Evolutionary conservation across 2,113 vertebrate species (phyloP).

Genomic region (Scartelaos histophorus): DNA sequence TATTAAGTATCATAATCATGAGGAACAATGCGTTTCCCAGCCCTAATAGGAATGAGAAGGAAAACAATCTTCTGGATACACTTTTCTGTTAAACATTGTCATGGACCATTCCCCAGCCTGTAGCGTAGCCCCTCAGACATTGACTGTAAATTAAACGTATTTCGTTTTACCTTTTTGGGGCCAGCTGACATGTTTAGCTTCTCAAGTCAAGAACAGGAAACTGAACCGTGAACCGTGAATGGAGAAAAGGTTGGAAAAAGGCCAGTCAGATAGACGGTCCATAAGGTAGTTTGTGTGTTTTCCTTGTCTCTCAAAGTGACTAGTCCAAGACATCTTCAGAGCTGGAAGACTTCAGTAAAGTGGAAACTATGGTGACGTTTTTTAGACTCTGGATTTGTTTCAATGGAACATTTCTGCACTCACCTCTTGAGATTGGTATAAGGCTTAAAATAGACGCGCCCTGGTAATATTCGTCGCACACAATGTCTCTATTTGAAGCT

Average conservation of each 20-base stretch:
- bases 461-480: slow-evolving; percentile 43
- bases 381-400: slow-evolving; percentile 7
- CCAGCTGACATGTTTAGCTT: not conserved
- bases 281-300: not conserved
- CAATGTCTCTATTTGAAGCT: slow-evolving; percentile 38
- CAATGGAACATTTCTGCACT: slow-evolving; percentile 18
- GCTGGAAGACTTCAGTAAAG: slow-evolving; percentile 24
- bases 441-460: slow-evolving; percentile 9
- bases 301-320: slow-evolving; percentile 21
- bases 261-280: not conserved
- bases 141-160: too few species aligned
- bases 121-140: too few species aligned
- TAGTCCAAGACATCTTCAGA: not conserved
- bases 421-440: slow-evolving; percentile 9
- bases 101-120: too few species aligned
- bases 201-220: not conserved
- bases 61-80: too few species aligned
- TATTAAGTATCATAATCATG: too few species aligned
- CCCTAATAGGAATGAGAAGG: too few species aligned
- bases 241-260: not conserved
- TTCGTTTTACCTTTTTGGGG: not conserved
- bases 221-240: not conserved
- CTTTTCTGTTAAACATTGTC: too few species aligned
- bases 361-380: slow-evolving; percentile 56
- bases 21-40: too few species aligned